phyloP scores from a whole-genome alignment of 2,113 vertebrate genomes.

The Osmerus eperlanus region DNA sequence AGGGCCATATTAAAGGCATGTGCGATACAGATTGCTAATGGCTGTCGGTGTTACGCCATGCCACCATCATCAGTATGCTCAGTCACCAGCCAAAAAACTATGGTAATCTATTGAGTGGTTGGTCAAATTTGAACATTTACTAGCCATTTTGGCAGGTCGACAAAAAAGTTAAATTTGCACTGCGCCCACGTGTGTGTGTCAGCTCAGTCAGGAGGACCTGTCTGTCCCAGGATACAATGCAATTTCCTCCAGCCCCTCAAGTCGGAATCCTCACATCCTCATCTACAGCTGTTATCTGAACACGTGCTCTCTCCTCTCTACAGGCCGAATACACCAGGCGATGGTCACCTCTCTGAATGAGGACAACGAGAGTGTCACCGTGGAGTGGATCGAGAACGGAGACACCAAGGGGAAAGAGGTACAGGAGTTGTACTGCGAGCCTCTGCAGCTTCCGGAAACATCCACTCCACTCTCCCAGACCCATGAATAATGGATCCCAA shows the following conservation, averaged over 20 bases:
- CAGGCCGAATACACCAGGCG: constrained; percentile 94
- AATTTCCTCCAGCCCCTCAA: no score
- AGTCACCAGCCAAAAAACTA: no score
- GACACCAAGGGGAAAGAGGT: constrained; percentile 99
- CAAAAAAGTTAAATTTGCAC: no score
- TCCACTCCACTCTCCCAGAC: constrained; percentile 22
- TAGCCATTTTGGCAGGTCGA: no score
- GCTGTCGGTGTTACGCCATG: no score
- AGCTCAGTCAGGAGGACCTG: no score
- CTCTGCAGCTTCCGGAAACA: constrained; percentile 1
- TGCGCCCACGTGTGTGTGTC: no score
- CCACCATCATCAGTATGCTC: no score
- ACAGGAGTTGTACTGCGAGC: constrained; percentile 17
- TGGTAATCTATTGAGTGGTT: no score
- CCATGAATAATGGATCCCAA: constrained; percentile 54
- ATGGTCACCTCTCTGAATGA: constrained; percentile 97
- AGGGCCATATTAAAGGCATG: not conserved
- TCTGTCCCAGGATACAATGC: not conserved
- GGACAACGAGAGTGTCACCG: constrained; percentile 94
- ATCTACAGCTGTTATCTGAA: not conserved
- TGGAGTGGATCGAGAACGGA: constrained; percentile 98
- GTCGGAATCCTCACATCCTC: not conserved
- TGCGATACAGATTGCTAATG: not conserved
- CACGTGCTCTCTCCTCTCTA: constrained; percentile 16
- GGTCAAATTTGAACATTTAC: no score